Base-by-base conservation (phyloP, 2,797 vertebrate genomes). In the Aeoliscus strigatus region DNA sequence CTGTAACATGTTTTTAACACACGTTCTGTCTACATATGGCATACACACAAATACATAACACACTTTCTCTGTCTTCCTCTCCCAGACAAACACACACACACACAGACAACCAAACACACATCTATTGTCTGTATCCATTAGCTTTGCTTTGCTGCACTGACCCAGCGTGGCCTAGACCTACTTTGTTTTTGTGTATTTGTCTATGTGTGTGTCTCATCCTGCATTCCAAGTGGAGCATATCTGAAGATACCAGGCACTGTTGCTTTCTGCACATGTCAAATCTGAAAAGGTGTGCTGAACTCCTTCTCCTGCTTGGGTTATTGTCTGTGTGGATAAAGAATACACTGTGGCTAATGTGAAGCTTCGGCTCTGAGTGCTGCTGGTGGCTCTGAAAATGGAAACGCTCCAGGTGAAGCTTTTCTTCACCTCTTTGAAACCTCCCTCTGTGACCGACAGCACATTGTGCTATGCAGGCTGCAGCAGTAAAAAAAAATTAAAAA, bases 41-140 rank as follows among this genome's bases (percentile, higher is more conserved):
- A n/a, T n/a, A n/a, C n/a, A n/a, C n/a, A n/a, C n/a, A n/a, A n/a
- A n/a, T n/a, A n/a, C n/a, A n/a, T n/a, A n/a, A n/a, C n/a, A n/a
- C n/a, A n/a, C n/a, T n/a, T n/a, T n/a, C n/a, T n/a, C n/a, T n/a
- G n/a, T n/a, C n/a, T n/a, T n/a, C n/a, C n/a, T n/a, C n/a, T n/a
- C n/a, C n/a, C n/a, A n/a, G n/a, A n/a, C 41, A 40, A 23, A 14
- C 41, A 27, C 46, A 48, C 21, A 18, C 46, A 33, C 42, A 35
- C 27, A 23, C 38, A 37, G 42, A 48, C 14, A 25, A 40, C 24
- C 39, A 40, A 17, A 39, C 37, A 49, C 40, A 46, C 62, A 62
- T 52, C 55, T 62, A 75, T 73, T 80, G 73, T 82, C 75, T 65
- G 16, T 50, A 63, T 66, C 56, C 37, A 73, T 82, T 82, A 75